Evolutionary conservation across 2,888 invertebrate species (phyloP).

Genomic region (Phalera bucephala): DNA sequence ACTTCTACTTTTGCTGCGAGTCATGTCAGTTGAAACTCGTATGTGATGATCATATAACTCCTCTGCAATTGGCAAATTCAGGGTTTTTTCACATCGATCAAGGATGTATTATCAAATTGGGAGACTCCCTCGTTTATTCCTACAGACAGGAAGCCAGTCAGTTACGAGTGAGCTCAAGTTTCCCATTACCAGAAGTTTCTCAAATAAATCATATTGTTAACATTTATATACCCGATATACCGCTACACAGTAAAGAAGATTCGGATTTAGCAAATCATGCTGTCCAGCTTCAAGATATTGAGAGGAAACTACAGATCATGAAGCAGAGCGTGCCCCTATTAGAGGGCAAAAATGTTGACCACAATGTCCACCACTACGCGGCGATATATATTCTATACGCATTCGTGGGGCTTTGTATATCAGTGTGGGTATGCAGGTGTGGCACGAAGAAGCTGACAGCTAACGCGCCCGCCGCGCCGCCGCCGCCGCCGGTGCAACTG

Average conservation of each 20-base stretch:
- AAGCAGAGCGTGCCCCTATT: neutral
- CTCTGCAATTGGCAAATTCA: constrained; percentile 1
- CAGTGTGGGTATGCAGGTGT: neutral
- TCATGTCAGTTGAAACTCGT: constrained; percentile 5
- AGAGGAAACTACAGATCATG: neutral
- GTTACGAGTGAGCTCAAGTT: neutral
- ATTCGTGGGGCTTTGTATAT: neutral
- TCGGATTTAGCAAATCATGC: neutral
- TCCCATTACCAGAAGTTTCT: neutral
- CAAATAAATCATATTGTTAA: neutral
- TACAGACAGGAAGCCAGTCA: neutral
- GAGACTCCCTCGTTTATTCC: neutral
- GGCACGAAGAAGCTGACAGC: neutral
- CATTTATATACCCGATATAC: neutral
- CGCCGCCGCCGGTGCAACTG: neutral
- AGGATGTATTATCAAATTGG: constrained; percentile 1
- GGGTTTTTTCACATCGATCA: constrained; percentile 3
- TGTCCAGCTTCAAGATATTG: constrained; percentile 1
- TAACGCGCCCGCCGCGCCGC: neutral
- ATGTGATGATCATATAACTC: constrained; percentile 8
- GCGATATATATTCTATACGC: constrained; percentile 1
- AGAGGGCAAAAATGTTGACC: neutral
- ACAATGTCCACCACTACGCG: constrained; percentile 2
- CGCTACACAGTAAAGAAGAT: neutral
- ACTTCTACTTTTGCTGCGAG: constrained; percentile 9